Percentiles rank a stretch among this genome's conserved stretches.
These are phyloP conservation scores for Pandemis heparana DNA, from an alignment of 2,888 invertebrate genomes.

Conservation along the genomic window DNA sequence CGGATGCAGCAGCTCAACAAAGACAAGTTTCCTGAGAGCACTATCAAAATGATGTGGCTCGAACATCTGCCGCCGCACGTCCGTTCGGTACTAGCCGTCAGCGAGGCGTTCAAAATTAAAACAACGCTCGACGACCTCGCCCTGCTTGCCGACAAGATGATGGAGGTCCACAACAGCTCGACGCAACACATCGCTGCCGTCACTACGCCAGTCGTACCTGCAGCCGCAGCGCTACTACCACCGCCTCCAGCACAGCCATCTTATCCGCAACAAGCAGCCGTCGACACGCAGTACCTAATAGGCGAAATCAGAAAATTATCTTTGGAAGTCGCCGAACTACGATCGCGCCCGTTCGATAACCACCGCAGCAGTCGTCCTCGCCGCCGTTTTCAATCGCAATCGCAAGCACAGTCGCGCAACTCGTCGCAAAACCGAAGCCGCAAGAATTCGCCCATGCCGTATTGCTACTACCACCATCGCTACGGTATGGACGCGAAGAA, in stretches of 20 bases:
- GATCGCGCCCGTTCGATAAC: background rate
- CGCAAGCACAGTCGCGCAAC: background rate
- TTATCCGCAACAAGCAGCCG: no score
- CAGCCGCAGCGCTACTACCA: background rate
- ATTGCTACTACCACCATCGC: background rate
- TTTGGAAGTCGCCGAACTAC: background rate
- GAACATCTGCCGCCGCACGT: no score
- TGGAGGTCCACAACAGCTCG: no score
- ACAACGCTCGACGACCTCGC: no score
- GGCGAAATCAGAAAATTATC: background rate
- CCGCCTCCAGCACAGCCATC: background rate
- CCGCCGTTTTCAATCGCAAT: background rate
- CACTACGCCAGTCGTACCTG: background rate
- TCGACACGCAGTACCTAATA: background rate
- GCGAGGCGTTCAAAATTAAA: no score
- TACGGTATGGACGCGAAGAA: background rate
- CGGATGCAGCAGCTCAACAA: no score
- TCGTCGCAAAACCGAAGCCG: background rate
- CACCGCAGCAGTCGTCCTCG: background rate
- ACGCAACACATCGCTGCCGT: background rate
- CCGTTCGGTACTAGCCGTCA: no score
- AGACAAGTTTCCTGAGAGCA: no score
- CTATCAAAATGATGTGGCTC: no score
- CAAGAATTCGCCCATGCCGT: constrained; percentile 1
- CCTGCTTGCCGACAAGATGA: no score